Evolutionary conservation across 2,113 vertebrate genomes (phyloP).

Genomic region (Odocoileus hemionus): DNA sequence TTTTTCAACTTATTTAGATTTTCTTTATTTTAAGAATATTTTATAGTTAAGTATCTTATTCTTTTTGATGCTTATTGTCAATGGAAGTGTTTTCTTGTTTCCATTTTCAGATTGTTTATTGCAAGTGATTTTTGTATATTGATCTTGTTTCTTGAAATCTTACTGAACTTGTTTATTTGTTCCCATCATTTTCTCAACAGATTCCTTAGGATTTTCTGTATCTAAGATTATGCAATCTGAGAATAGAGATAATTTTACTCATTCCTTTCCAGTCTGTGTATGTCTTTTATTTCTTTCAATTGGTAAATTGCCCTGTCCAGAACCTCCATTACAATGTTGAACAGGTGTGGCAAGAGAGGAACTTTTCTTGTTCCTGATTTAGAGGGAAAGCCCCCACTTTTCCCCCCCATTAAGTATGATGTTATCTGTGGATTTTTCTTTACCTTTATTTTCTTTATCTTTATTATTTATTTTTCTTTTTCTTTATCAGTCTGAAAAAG

Average conservation of each 20-base stretch:
- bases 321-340: not conserved
- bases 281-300: not conserved
- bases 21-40: not conserved
- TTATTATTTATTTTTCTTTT: not conserved
- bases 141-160: not conserved
- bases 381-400: not conserved
- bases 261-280: not conserved
- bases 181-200: not conserved
- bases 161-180: not conserved
- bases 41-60: not conserved
- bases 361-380: not conserved
- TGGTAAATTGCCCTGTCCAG: not conserved
- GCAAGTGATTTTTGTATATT: not conserved
- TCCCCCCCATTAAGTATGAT: not conserved
- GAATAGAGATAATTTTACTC: constrained; percentile 2
- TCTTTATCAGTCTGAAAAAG: not conserved
- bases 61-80: not conserved
- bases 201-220: not conserved
- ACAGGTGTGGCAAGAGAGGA: not conserved
- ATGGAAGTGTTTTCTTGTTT: not conserved
- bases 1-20: not conserved
- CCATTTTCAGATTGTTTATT: not conserved
- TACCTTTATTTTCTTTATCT: not conserved
- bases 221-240: not conserved
- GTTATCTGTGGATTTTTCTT: not conserved